Percentiles rank a stretch among this genome's conserved stretches.
Evolutionary conservation across 2,113 vertebrate species (phyloP).

Genomic region (Isurus oxyrinchus): DNA sequence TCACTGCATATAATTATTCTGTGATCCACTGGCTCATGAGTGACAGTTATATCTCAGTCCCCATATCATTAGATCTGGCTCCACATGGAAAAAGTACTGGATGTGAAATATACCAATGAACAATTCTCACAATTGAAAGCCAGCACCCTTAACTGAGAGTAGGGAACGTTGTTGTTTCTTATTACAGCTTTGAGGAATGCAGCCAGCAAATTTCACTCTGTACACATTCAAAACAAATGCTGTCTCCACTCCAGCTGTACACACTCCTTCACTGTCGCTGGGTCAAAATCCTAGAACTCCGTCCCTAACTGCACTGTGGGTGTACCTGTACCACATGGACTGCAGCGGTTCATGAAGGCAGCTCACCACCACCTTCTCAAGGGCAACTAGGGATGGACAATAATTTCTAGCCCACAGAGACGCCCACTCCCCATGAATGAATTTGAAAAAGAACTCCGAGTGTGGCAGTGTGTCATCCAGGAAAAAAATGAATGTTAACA

Average conservation of each 20-base stretch:
- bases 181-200: neutral
- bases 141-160: neutral
- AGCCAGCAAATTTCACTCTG: neutral
- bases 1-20: neutral
- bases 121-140: neutral
- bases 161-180: slow-evolving; percentile 7
- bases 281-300: no score
- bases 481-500: neutral
- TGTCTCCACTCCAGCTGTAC: neutral
- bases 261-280: neutral
- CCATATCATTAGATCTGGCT: neutral
- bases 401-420: no score
- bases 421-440: no score
- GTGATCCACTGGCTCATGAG: neutral
- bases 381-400: no score
- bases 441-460: no score
- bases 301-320: no score
- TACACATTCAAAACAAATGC: neutral
- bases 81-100: neutral
- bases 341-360: no score
- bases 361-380: no score
- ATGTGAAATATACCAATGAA: neutral
- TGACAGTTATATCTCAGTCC: neutral
- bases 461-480: neutral
- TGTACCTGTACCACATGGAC: no score